Base-by-base conservation (phyloP, 2,888 invertebrate genomes). In the Tanytarsus gracilentus region DNA sequence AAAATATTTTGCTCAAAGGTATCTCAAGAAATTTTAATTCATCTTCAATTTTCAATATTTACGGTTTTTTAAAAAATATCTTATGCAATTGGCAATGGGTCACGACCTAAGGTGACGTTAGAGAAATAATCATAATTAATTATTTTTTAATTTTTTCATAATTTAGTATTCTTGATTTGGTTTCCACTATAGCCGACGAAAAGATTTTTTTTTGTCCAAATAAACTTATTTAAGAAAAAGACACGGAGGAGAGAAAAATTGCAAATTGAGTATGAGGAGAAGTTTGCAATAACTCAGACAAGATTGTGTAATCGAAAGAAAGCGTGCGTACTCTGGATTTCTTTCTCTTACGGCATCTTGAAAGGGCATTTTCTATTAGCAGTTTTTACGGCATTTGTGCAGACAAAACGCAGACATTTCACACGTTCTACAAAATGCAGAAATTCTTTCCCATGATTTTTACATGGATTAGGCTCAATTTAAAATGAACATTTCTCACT, bases 31-130 rank as follows among this genome's bases (percentile, higher is more conserved):
- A 3, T 40, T 40, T 2, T 7, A 16, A n/a, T 4, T 16, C 7
- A 6, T 7, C 3, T 8, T 40, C n/a, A 40, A 3, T 33, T 9
- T 4, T 5, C n/a, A 9, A 33, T 9, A 11, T 33, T 2, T 21
- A 44, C 16, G n/a, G n/a, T 44, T 39, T 50, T 50, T 48, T 21
- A 27, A 26, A 16, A 9, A 50, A 40, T 40, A 26, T 16, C 27
- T n/a, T 58, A 62, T 59, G 53, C 58, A 58, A 58, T 58, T 9
- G 76, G 77, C 73, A 76, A 76, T 77, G 76, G 80, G 82, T 79
- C 83, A 83, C 83, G 83, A 82, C 81, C 78, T 78, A 76, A 73
- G 76, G 83, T 83, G 82, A 81, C 82, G 80, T 82, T 81, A 44
- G n/a, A 21, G 26, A 29, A 36, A 55, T 26, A 21, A 23, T 49